phyloP scores from a whole-genome alignment of 2,888 invertebrate genomes.

The Octonoba sinensis region DNA sequence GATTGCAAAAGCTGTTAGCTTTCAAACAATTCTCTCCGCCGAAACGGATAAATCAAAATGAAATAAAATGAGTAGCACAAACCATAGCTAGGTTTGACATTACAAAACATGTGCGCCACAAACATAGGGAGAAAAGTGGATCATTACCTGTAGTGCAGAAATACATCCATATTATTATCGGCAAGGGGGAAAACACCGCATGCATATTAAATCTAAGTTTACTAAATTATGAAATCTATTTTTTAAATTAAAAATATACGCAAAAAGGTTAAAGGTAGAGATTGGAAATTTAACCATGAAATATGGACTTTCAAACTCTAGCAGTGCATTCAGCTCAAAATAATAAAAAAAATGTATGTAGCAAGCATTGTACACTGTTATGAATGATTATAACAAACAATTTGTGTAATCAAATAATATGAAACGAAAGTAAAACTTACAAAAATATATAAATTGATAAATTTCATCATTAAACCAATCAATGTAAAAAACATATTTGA shows the following conservation, averaged over 20 bases:
- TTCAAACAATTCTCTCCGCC: conserved; percentile 30
- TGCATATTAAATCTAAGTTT: conserved; percentile 9
- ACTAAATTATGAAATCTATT: too few relatives aligned
- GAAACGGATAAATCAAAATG: conserved; percentile 31
- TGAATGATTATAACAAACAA: too few relatives aligned
- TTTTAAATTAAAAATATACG: too few relatives aligned
- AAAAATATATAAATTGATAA: too few relatives aligned
- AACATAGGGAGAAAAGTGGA: conserved; percentile 43
- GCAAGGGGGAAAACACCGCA: conserved; percentile 15
- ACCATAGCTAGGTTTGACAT: conserved; percentile 34
- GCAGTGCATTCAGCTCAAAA: conserved; percentile 11
- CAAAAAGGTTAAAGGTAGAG: too few relatives aligned
- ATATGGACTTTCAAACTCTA: neutral
- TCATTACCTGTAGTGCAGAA: conserved; percentile 36
- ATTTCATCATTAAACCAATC: too few relatives aligned
- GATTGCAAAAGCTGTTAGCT: conserved; percentile 51
- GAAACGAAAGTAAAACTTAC: too few relatives aligned
- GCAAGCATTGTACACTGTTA: too few relatives aligned
- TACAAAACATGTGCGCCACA: conserved; percentile 48
- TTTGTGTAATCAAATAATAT: too few relatives aligned
- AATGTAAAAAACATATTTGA: conserved; percentile 1
- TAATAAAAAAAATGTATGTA: too few relatives aligned
- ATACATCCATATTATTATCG: conserved; percentile 3
- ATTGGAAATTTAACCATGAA: neutral
- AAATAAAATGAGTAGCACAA: conserved; percentile 50